These are phyloP conservation scores for Aleadryas rufinucha DNA, from an alignment of 2,113 vertebrate species.

Conservation along the genomic window DNA sequence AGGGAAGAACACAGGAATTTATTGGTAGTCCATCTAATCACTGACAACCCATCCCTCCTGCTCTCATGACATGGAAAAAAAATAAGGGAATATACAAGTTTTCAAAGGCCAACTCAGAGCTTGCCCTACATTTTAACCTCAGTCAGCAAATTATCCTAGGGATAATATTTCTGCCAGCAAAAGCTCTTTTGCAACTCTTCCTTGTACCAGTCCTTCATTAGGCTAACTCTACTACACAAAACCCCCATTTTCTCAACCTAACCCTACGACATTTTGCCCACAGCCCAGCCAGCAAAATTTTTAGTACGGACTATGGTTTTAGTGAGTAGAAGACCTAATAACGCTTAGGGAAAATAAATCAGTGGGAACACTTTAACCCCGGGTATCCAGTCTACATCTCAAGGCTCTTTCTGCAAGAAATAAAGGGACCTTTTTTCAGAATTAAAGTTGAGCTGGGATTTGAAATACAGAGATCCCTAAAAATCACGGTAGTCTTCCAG, in stretches of 20 bases:
- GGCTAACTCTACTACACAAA: background rate
- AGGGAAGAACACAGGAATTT: background rate
- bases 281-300: background rate
- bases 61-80: background rate
- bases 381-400: background rate
- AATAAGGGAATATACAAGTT: background rate
- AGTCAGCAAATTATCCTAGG: background rate
- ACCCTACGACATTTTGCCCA: background rate
- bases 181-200: background rate
- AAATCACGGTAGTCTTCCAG: background rate
- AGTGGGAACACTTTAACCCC: background rate
- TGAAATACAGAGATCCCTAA: background rate
- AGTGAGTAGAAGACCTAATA: background rate
- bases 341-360: background rate
- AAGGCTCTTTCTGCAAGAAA: background rate
- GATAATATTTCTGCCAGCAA: background rate
- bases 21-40: background rate
- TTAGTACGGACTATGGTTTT: background rate
- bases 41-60: background rate
- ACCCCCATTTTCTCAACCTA: background rate
- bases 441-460: background rate
- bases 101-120: background rate
- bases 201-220: background rate
- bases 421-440: background rate
- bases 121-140: background rate